Base-by-base conservation (phyloP, 2,797 vertebrate species). In the Erpetoichthys calabaricus region DNA sequence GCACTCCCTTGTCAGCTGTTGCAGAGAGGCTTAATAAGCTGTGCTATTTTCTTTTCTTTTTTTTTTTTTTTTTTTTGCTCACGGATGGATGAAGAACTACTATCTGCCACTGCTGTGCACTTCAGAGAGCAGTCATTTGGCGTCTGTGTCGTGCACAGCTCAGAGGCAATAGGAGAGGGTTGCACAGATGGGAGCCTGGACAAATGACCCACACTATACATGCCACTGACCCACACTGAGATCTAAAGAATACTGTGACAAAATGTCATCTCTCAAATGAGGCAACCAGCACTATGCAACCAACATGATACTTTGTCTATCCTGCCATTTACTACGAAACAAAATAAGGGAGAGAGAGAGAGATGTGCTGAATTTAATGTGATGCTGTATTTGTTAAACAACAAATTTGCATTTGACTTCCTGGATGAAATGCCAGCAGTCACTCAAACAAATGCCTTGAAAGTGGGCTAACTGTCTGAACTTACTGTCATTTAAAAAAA, bases 201-300 rank as follows among this genome's bases (percentile, higher is more conserved):
- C 72, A 66, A 77, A 69, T 76, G 73, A 81, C 75, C 77, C 56
- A 63, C 69, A 65, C 61, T 44, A 65, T 57, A 65, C 59, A 60
- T 67, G 62, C 65, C 72, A 67, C 64, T 78, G 76, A 80, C 77
- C 75, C 73, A 60, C 59, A 71, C 71, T 73, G 67, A 68, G 70
- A 75, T 75, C 69, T 68, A 69, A 78, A 74, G 79, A 80, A 74
- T 65, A 63, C 70, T 69, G 63, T 64, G 74, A 79, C 78, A 79
- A 81, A 83, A 83, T 81, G 81, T 79, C 77, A 82, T 77, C 76
- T 69, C 73, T 74, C 72, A 68, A 74, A 77, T 58, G 51, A 61
- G 66, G 45, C 9, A 4, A 47, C n/a, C 42, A 56, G 66, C 64
- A 57, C 70, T 57, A 65, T 57, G 71, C 61, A 67, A 55, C 54